Base-by-base conservation (phyloP, 2,113 vertebrate genomes). In the Barbus barbus region DNA sequence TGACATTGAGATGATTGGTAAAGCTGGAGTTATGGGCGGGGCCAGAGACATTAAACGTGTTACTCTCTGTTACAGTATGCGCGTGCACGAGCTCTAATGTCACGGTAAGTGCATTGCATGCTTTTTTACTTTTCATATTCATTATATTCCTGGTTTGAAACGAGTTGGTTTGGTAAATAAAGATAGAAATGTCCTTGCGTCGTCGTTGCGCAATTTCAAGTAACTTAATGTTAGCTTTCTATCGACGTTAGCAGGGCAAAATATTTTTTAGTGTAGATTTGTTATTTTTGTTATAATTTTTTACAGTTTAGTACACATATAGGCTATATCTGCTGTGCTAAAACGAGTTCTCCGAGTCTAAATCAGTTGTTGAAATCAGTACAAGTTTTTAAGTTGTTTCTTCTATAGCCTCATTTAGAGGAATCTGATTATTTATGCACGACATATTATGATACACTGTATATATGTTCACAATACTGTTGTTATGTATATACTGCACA, bases 61-160 rank as follows among this genome's bases (percentile, higher is more conserved):
- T 31, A n/a, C 31, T 12, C 44, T 78, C 53, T 8, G 76, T 31
- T 4, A 2, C 46, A n/a, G n/a, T 22, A 31, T 16, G 41, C 4
- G 41, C 26, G n/a, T 80, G 60, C 38, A 2, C 24, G n/a, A 6
- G 9, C 9, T 31, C 56, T 18, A 9, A 41, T 67, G 78, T 48
- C 78, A 48, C 13, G 46, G 78, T 80, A 80, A 80, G 61, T 80
- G 46, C 61, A 41, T 56, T 63, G 67, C 41, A 44, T 26, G 33
- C 36, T n/a, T 53, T 44, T 44, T 22, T 3, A 3, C n/a, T 46
- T 44, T 73, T 44, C 5, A 6, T 31, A 78, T 41, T 12, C 12
- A 12, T n/a, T n/a, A n/a, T n/a, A 24, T 14, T 3, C 16, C 44
- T 28, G 24, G 1, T 61, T 9, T 18, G 9, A 61, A 60, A 18